Evolutionary conservation across 2,888 invertebrate species (phyloP).

Genomic region (Ceramica pisi): DNA sequence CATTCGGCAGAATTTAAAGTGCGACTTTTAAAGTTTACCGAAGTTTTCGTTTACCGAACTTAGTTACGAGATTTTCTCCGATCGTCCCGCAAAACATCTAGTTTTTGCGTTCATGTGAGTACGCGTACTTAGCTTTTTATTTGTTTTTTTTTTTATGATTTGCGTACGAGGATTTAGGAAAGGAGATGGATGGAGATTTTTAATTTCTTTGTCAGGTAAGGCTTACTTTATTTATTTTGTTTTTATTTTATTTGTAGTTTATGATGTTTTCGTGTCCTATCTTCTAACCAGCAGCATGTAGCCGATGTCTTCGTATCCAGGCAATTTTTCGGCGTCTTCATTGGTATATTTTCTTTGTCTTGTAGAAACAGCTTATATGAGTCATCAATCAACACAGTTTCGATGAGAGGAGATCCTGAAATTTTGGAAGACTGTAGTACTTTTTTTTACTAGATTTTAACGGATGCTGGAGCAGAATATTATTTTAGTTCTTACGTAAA

Average conservation of each 20-base stretch:
- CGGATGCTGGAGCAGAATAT: neutral
- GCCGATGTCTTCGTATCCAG: neutral
- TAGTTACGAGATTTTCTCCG: slow-evolving; percentile 15
- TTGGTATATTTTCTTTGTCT: neutral
- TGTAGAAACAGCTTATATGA: neutral
- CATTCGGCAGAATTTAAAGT: neutral
- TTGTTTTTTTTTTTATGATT: slow-evolving; percentile 16
- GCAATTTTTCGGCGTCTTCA: neutral
- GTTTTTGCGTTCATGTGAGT: slow-evolving; percentile 39
- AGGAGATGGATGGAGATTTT: neutral
- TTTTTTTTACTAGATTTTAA: neutral
- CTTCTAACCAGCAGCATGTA: neutral
- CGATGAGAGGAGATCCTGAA: accelerated
- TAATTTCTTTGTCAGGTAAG: neutral
- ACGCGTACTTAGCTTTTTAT: neutral
- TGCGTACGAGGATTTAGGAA: neutral
- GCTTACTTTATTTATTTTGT: neutral
- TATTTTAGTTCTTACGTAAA: slow-evolving; percentile 4
- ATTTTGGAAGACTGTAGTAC: neutral
- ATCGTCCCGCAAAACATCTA: neutral
- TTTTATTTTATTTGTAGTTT: neutral
- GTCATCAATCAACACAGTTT: neutral
- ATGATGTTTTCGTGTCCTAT: neutral
- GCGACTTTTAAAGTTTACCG: slow-evolving; percentile 29
- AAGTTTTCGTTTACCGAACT: slow-evolving; percentile 28